Conservation (phyloP, 2,113 vertebrate genomes). For the Oryzias celebensis region DNA sequence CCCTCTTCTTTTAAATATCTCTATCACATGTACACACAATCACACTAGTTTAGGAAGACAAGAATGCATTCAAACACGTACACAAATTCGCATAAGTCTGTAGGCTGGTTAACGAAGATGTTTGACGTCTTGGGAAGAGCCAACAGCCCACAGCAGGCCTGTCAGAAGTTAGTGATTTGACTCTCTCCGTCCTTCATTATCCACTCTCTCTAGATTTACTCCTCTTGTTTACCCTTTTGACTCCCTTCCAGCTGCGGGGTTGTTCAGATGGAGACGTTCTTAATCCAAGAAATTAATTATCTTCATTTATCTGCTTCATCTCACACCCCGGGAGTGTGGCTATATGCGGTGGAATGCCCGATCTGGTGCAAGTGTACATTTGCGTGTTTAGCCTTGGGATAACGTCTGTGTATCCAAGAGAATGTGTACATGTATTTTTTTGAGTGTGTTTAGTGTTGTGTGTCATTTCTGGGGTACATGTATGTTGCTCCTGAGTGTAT, state of each 20-base stretch:
- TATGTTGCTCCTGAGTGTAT: constrained; percentile 29
- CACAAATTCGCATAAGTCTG: constrained; percentile 51
- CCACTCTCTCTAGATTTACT: constrained; percentile 28
- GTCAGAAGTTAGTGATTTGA: constrained; percentile 48
- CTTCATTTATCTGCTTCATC: constrained; percentile 61
- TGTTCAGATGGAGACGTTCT: constrained; percentile 49
- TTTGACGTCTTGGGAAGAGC: constrained; percentile 60
- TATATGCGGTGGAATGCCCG: constrained; percentile 26
- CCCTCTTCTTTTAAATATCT: constrained; percentile 8
- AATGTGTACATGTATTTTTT: constrained; percentile 15
- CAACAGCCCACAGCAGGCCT: constrained; percentile 65
- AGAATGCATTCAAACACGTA: constrained; percentile 42
- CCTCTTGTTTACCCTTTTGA: constrained; percentile 31
- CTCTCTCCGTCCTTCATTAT: constrained; percentile 47
- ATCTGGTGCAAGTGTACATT: constrained; percentile 10
- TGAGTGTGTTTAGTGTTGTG: constrained; percentile 12
- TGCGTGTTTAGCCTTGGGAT: constrained; percentile 15
- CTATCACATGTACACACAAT: constrained; percentile 28
- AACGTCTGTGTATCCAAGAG: constrained; percentile 10
- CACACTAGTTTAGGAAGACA: constrained; percentile 56
- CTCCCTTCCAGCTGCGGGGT: constrained; percentile 36
- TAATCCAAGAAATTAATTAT: constrained; percentile 67
- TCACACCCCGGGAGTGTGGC: constrained; percentile 39
- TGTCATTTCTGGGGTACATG: constrained; percentile 24
- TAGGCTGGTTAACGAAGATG: constrained; percentile 70